Conservation (phyloP, 2,797 vertebrate species). For the Periparus ater region DNA sequence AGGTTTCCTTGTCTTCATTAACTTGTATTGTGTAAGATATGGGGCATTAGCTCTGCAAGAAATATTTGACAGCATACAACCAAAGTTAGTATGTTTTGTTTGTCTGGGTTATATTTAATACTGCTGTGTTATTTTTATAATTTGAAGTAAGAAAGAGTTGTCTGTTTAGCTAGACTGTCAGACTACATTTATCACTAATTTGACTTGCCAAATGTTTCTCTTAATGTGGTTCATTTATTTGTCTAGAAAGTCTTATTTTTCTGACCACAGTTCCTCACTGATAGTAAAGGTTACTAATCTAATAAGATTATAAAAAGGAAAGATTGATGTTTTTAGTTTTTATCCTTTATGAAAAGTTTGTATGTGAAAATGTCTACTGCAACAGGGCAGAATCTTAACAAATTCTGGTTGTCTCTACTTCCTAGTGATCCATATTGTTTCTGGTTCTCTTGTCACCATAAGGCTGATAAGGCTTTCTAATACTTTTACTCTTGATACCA, state of each 20-base stretch:
- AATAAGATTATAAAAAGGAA: background rate
- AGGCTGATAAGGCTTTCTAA: background rate
- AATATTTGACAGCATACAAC: constrained; percentile 96
- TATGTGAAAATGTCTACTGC: background rate
- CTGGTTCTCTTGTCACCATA: background rate
- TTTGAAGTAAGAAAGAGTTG: background rate
- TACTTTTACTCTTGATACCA: background rate
- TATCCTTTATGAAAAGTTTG: background rate
- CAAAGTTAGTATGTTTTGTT: constrained; percentile 87
- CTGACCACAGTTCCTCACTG: background rate
- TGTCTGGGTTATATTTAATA: background rate
- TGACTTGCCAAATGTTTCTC: background rate
- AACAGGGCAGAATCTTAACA: background rate
- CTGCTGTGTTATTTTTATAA: background rate
- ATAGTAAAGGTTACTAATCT: background rate
- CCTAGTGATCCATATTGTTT: background rate
- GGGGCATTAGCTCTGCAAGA: constrained; percentile 95
- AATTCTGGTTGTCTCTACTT: background rate
- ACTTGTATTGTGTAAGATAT: constrained; percentile 93
- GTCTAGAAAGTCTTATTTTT: background rate
- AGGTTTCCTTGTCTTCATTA: constrained; percentile 98
- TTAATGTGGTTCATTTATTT: background rate
- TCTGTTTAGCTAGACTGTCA: background rate
- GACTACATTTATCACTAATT: background rate
- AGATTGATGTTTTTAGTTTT: background rate